Percentiles rank a stretch among this genome's conserved stretches.
Evolutionary conservation across 2,113 vertebrate genomes (phyloP).

Genomic region (Larimichthys crocea): DNA sequence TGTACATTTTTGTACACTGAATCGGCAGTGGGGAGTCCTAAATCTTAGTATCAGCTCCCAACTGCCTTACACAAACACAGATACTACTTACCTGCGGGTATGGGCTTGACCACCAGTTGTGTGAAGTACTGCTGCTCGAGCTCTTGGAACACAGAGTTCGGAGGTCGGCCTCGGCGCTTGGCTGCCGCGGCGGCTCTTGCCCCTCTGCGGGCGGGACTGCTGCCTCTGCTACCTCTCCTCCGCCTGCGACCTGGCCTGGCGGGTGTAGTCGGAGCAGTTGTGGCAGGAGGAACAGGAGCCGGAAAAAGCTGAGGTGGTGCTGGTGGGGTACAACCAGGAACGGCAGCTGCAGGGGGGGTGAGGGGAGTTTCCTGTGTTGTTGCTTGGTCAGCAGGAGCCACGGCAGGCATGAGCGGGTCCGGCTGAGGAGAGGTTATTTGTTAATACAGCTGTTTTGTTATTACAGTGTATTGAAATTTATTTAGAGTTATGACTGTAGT

Average conservation of each 20-base stretch:
- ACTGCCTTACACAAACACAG: no score
- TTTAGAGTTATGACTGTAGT: not conserved
- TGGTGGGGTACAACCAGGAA: slow-evolving; percentile 27
- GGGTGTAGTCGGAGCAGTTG: slow-evolving; percentile 47
- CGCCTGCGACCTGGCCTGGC: slow-evolving; percentile 76
- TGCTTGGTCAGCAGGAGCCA: slow-evolving; percentile 49
- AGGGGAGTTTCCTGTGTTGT: slow-evolving; percentile 27
- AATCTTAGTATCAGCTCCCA: not conserved
- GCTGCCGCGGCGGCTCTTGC: slow-evolving; percentile 83
- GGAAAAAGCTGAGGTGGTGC: slow-evolving; percentile 38
- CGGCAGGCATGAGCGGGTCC: slow-evolving; percentile 48
- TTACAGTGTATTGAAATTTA: not conserved
- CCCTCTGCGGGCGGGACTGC: slow-evolving; percentile 74
- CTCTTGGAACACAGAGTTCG: slow-evolving; percentile 91
- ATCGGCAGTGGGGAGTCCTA: not conserved
- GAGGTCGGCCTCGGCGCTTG: slow-evolving; percentile 91
- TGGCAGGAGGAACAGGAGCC: slow-evolving; percentile 34
- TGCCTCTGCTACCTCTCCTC: slow-evolving; percentile 79
- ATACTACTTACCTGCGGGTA: slow-evolving; percentile 87
- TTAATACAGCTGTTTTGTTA: not conserved
- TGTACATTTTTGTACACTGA: no score
- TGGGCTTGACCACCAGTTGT: slow-evolving; percentile 91
- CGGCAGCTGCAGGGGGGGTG: not conserved
- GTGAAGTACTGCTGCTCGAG: slow-evolving; percentile 94
- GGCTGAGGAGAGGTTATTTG: slow-evolving; percentile 38